Conservation (phyloP, 2,888 invertebrate species). For the Nasonovia ribisnigri region DNA sequence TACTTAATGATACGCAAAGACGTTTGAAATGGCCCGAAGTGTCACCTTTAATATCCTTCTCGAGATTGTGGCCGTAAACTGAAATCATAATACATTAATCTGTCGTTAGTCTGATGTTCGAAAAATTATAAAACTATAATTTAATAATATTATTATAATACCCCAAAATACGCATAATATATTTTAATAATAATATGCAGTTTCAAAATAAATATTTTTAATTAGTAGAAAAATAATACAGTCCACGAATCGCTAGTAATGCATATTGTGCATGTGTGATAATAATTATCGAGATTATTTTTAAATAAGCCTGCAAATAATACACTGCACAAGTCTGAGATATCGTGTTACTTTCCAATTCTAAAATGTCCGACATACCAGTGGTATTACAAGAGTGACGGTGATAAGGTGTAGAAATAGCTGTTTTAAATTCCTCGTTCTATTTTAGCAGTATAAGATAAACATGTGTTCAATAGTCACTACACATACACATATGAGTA, state of each 20-base stretch:
- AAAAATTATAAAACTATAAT: neutral
- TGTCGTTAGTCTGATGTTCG: neutral
- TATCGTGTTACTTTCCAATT: neutral
- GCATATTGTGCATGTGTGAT: neutral
- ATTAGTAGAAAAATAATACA: neutral
- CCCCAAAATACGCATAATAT: neutral
- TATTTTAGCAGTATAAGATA: constrained; percentile 40
- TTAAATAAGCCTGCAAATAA: constrained; percentile 20
- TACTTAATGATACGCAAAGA: constrained; percentile 87
- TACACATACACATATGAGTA: neutral
- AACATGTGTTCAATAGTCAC: constrained; percentile 20
- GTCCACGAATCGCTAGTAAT: neutral
- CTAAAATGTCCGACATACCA: neutral
- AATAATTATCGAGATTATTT: constrained; percentile 11
- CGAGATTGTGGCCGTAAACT: constrained; percentile 87
- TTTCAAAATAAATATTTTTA: neutral
- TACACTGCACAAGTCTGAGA: neutral
- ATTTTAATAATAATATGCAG: neutral
- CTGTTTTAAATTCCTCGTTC: constrained; percentile 37
- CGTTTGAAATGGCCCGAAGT: constrained; percentile 96
- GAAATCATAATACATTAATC: constrained; percentile 68
- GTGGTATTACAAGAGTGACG: constrained; percentile 7
- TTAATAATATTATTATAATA: neutral
- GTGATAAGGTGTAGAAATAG: neutral
- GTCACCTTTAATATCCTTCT: constrained; percentile 89